phyloP scores from a whole-genome alignment of 2,113 vertebrate species.

The Quiscalus mexicanus region DNA sequence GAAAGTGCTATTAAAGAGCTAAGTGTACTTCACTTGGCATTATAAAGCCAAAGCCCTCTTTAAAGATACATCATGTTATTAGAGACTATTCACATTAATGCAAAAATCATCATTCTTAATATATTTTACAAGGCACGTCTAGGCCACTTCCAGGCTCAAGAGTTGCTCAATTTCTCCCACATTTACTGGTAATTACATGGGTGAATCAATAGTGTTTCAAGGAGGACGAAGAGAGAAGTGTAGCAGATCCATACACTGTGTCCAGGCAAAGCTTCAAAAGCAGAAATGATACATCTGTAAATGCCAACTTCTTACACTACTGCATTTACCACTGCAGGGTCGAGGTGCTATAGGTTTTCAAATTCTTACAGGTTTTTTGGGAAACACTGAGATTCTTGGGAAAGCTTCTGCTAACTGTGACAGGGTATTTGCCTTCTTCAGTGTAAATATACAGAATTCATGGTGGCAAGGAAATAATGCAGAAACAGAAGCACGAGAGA shows the following conservation, averaged over 20 bases:
- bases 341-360: not conserved
- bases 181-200: conserved; percentile 45
- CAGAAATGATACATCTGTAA: not conserved
- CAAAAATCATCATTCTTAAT: conserved; percentile 56
- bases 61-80: conserved; percentile 64
- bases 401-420: not conserved
- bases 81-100: conserved; percentile 50
- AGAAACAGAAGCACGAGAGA: not conserved
- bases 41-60: conserved; percentile 60
- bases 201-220: conserved; percentile 45
- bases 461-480: not conserved
- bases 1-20: conserved; percentile 64
- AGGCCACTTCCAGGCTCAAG: conserved; percentile 24
- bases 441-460: not conserved
- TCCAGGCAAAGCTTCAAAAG: not conserved
- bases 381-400: not conserved
- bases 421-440: not conserved
- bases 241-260: not conserved
- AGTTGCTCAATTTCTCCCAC: conserved; percentile 28
- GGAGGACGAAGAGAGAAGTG: not conserved
- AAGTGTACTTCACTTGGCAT: conserved; percentile 64
- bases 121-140: conserved; percentile 57
- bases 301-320: not conserved
- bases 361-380: not conserved
- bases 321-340: not conserved